Evolutionary conservation across 2,113 vertebrate genomes (phyloP).

Genomic region (Rattus rattus): DNA sequence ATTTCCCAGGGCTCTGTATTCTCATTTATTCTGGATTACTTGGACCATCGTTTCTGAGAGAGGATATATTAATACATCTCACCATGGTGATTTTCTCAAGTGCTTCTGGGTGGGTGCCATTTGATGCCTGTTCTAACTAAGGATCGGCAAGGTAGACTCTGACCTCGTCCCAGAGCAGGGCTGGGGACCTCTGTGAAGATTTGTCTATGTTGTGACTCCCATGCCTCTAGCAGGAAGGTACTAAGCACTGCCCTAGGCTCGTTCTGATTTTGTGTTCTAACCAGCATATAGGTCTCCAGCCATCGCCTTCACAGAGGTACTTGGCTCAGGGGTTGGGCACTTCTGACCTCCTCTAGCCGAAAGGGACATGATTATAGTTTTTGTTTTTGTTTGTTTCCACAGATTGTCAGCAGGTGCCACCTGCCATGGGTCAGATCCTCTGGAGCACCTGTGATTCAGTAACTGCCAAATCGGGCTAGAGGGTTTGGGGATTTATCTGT

Average conservation of each 20-base stretch:
- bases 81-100: not conserved
- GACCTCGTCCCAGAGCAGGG: not conserved
- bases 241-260: fast-evolving
- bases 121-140: not conserved
- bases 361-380: not conserved
- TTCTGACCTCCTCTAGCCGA: not conserved
- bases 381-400: not conserved
- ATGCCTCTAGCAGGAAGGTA: not conserved
- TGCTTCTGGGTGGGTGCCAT: not conserved
- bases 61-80: no score
- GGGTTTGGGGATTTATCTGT: not conserved
- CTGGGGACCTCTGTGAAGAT: not conserved
- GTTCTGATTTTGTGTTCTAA: not conserved
- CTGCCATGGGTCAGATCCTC: not conserved
- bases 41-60: not conserved
- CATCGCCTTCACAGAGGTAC: not conserved
- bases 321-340: not conserved
- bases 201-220: not conserved
- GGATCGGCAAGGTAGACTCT: not conserved
- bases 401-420: not conserved
- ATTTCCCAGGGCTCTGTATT: not conserved
- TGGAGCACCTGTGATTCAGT: not conserved
- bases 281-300: not conserved
- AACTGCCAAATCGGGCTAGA: not conserved
- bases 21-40: not conserved